Evolutionary conservation across 2,797 vertebrate species (phyloP).

Genomic region (Sebastes baramenuke): DNA sequence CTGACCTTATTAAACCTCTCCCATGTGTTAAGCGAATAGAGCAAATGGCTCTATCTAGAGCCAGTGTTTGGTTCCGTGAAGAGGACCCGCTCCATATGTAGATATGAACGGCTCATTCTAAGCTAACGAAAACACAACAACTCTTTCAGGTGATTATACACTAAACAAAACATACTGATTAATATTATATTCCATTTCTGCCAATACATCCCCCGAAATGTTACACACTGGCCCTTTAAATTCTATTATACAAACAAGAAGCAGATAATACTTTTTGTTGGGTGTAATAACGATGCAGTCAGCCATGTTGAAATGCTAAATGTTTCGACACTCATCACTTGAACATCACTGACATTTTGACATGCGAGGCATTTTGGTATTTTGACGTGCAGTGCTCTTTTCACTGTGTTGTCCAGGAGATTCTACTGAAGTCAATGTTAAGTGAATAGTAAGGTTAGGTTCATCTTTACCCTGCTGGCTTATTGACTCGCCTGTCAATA

Average conservation of each 20-base stretch:
- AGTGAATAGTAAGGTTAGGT: slow-evolving; percentile 72
- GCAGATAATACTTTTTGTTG: background rate
- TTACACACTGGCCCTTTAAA: no score
- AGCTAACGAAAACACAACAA: no score
- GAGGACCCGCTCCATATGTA: no score
- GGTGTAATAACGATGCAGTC: background rate
- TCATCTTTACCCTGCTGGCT: slow-evolving; percentile 65
- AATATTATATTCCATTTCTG: no score
- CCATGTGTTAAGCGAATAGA: no score
- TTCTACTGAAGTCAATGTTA: slow-evolving; percentile 73
- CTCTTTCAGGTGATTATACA: no score
- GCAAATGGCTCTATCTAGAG: no score
- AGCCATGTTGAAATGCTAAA: slow-evolving; percentile 4
- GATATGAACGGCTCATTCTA: fast-evolving
- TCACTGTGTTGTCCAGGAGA: slow-evolving; percentile 47
- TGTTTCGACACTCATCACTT: slow-evolving; percentile 19
- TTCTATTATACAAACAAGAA: background rate
- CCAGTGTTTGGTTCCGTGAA: no score
- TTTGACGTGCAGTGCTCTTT: slow-evolving; percentile 39
- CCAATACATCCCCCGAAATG: no score
- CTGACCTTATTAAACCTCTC: no score
- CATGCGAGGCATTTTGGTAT: slow-evolving; percentile 14
- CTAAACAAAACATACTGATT: no score
- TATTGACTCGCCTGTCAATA: slow-evolving; percentile 78
- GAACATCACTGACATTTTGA: slow-evolving; percentile 20